Evolutionary conservation across 1,140 invertebrate genomes (phyloP).

Genomic region (Bombus terrestris): DNA sequence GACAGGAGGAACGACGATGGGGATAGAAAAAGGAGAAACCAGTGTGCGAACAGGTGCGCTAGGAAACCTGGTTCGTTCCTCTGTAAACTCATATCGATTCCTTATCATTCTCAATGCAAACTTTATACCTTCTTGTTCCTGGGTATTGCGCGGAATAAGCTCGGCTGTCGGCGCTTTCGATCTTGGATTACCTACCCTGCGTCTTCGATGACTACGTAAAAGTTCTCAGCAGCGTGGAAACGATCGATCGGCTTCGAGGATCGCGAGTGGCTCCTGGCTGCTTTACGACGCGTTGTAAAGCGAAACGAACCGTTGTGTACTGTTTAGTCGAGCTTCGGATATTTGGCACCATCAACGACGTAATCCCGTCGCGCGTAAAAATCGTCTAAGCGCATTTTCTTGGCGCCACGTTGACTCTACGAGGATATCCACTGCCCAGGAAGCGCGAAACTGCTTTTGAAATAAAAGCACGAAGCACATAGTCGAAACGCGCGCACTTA

Average conservation of each 20-base stretch:
- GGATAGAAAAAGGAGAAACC: neutral
- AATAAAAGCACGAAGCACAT: neutral
- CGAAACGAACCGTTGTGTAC: neutral
- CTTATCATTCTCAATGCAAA: slow-evolving; percentile 54
- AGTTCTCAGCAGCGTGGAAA: neutral
- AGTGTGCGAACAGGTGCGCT: neutral
- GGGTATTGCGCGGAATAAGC: slow-evolving; percentile 39
- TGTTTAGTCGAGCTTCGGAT: neutral
- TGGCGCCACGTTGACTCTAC: neutral
- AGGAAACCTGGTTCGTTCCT: neutral
- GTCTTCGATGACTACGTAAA: neutral
- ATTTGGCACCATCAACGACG: neutral
- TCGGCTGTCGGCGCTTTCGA: neutral
- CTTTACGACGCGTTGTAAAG: slow-evolving; percentile 27
- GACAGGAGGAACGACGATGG: neutral
- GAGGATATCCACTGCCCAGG: neutral
- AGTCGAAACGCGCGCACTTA: no score
- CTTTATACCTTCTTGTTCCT: slow-evolving; percentile 29
- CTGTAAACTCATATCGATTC: slow-evolving; percentile 36
- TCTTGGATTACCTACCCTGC: neutral
- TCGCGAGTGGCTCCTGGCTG: neutral
- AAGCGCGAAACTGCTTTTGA: slow-evolving; percentile 16
- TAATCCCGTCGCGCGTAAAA: neutral
- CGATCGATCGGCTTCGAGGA: neutral
- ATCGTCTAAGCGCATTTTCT: neutral